phyloP scores from a whole-genome alignment of 2,888 invertebrate genomes.

The Dicyrtoma fusca region DNA sequence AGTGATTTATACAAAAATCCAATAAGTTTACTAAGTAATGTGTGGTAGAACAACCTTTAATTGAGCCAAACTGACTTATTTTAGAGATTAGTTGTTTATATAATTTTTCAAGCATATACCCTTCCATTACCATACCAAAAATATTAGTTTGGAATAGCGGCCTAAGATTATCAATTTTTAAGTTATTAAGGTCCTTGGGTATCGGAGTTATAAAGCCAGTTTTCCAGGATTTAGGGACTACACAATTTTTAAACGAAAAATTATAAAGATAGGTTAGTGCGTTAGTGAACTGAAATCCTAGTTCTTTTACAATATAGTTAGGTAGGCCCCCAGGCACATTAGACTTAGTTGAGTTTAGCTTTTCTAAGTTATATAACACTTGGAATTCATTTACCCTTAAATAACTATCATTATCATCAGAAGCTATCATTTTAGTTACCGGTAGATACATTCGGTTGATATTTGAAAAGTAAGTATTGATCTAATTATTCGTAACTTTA shows the following conservation, averaged over 20 bases:
- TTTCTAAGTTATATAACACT: no score
- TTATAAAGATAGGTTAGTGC: background rate
- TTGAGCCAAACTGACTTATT: constrained; percentile 6
- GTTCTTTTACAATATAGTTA: background rate
- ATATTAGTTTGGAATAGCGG: no score
- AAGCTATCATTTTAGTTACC: no score
- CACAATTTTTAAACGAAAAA: background rate
- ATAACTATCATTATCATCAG: no score
- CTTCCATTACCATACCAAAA: no score
- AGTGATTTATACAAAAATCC: constrained; percentile 15
- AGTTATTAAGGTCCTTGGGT: background rate
- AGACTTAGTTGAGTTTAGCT: background rate
- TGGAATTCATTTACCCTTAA: no score
- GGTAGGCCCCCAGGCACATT: background rate
- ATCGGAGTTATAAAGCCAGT: background rate
- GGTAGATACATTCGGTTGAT: no score
- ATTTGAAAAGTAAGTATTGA: no score
- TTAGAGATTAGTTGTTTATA: no score
- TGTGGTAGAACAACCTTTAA: background rate
- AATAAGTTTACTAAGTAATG: constrained; percentile 9
- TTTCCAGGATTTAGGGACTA: background rate
- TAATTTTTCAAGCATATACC: no score
- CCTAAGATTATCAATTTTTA: no score
- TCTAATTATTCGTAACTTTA: no score
- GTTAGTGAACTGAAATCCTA: background rate